Evolutionary conservation across 2,888 invertebrate genomes (phyloP).

Genomic region (Troglohyphantes excavatus): DNA sequence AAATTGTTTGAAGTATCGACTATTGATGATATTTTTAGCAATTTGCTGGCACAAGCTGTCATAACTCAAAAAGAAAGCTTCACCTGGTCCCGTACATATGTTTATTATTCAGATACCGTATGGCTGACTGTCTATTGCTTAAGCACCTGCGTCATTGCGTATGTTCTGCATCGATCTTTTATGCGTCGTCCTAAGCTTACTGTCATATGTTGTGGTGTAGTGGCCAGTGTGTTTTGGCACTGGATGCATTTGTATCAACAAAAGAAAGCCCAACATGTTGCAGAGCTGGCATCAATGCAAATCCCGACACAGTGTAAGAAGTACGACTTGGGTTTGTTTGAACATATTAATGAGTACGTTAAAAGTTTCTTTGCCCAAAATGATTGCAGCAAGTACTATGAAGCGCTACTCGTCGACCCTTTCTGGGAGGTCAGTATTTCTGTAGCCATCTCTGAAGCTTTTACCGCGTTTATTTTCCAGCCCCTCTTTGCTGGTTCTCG

Average conservation of each 20-base stretch:
- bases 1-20: constrained; percentile 22
- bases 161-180: not conserved
- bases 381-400: constrained; percentile 58
- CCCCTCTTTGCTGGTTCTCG: constrained; percentile 29
- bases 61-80: not conserved
- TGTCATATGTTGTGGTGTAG: not conserved
- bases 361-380: not conserved
- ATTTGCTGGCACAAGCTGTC: constrained; percentile 33
- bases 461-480: constrained; percentile 52
- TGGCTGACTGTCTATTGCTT: not conserved
- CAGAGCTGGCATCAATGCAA: constrained; percentile 17
- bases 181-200: not conserved
- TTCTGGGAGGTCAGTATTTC: constrained; percentile 71
- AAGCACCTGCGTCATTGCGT: not conserved
- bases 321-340: constrained; percentile 23
- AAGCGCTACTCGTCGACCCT: constrained; percentile 72
- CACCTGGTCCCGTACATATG: not conserved
- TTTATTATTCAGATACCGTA: not conserved
- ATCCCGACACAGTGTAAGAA: constrained; percentile 15
- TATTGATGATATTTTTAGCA: constrained; percentile 29
- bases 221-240: constrained; percentile 34
- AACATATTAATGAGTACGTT: constrained; percentile 17
- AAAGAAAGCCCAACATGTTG: constrained; percentile 43
- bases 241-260: constrained; percentile 55
- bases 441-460: constrained; percentile 49